Evolutionary conservation across 2,113 vertebrate species (phyloP).

Genomic region (Dromas ardeola): DNA sequence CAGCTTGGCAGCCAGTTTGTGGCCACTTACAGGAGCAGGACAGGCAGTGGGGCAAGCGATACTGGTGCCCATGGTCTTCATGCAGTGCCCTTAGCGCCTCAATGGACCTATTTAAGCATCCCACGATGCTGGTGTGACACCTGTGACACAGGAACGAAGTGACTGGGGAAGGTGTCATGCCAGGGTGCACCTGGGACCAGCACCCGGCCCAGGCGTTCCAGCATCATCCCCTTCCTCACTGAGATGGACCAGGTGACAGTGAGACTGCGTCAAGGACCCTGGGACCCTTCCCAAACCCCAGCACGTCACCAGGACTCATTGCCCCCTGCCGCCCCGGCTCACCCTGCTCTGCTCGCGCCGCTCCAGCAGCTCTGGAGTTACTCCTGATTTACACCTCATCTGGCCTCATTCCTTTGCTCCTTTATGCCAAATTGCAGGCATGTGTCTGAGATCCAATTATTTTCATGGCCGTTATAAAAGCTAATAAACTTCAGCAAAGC

Average conservation of each 20-base stretch:
- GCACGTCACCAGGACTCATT: accelerated
- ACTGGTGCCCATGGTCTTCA: accelerated
- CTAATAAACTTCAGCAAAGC: conserved; percentile 39
- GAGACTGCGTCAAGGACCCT: neutral
- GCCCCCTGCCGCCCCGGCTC: neutral
- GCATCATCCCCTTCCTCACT: neutral
- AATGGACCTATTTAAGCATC: neutral
- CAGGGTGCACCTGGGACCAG: neutral
- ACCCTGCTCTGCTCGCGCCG: neutral
- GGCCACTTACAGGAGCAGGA: neutral
- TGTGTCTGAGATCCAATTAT: neutral
- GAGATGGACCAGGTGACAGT: neutral
- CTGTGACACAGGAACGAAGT: neutral
- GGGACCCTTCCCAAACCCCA: neutral
- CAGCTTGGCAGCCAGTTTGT: neutral
- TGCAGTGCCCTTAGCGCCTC: neutral
- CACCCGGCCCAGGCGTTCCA: neutral
- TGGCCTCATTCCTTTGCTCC: conserved; percentile 18
- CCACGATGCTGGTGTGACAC: accelerated
- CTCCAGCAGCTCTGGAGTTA: neutral
- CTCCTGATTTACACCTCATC: conserved; percentile 2
- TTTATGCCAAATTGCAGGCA: neutral
- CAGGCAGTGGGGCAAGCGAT: neutral
- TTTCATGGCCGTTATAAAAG: neutral
- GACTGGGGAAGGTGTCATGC: neutral